phyloP scores from a whole-genome alignment of 2,113 vertebrate species.

The Holacanthus passer region DNA sequence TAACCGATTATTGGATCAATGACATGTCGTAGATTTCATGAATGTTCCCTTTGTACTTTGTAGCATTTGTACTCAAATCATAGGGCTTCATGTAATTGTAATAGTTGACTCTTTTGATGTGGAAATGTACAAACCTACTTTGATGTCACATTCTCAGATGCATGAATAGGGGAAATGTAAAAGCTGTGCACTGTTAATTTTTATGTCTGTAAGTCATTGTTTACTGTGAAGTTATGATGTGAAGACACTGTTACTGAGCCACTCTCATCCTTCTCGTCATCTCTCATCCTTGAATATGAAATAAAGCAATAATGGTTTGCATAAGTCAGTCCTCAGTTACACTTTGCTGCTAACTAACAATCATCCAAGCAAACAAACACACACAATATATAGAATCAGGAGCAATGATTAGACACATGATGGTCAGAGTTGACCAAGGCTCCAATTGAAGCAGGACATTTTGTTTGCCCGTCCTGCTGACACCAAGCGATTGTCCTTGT shows the following conservation, averaged over 20 bases:
- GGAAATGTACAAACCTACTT: slow-evolving; percentile 26
- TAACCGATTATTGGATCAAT: background rate
- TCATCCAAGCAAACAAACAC: background rate
- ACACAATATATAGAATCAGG: no score
- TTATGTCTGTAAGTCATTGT: slow-evolving; percentile 34
- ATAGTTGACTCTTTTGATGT: slow-evolving; percentile 38
- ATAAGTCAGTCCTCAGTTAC: background rate
- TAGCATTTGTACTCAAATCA: slow-evolving; percentile 54
- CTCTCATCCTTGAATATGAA: slow-evolving; percentile 55
- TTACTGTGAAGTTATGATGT: slow-evolving; percentile 61
- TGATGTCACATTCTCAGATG: slow-evolving; percentile 43
- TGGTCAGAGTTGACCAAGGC: slow-evolving; percentile 1
- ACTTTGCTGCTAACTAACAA: background rate
- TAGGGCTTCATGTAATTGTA: slow-evolving; percentile 17
- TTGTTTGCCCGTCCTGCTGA: slow-evolving; percentile 49
- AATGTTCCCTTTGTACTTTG: slow-evolving; percentile 56
- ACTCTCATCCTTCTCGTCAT: slow-evolving; percentile 23
- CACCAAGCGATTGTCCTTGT: slow-evolving; percentile 59
- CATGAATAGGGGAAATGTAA: slow-evolving; percentile 49
- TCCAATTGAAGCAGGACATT: background rate
- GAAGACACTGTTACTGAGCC: slow-evolving; percentile 44
- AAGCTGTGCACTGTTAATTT: slow-evolving; percentile 45
- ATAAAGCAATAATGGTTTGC: slow-evolving; percentile 68
- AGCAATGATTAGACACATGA: no score
- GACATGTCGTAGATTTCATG: slow-evolving; percentile 24